These are phyloP conservation scores for Eptatretus atami DNA, from an alignment of 2,797 vertebrate species.

Conservation along the genomic window DNA sequence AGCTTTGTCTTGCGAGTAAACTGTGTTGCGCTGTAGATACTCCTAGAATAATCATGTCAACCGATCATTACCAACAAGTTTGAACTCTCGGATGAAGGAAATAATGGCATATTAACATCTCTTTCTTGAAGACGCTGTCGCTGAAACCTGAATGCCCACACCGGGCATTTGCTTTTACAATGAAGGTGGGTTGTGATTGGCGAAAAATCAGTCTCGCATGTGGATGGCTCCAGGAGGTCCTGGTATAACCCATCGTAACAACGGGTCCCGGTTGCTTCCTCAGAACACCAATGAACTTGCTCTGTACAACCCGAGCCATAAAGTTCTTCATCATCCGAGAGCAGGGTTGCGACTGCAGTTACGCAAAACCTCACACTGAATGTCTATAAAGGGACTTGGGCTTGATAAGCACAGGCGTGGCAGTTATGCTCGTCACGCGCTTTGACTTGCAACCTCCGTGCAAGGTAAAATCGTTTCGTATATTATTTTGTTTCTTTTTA, in stretches of 20 bases:
- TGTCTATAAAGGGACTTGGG: slow-evolving; percentile 64
- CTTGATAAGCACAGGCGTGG: too few relatives aligned
- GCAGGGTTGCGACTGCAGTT: slow-evolving; percentile 98
- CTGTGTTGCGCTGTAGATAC: slow-evolving; percentile 21
- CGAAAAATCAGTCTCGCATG: neutral
- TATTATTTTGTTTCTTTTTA: too few relatives aligned
- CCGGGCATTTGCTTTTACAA: slow-evolving; percentile 98
- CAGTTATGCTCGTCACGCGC: too few relatives aligned
- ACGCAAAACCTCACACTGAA: slow-evolving; percentile 95
- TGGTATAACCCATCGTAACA: neutral
- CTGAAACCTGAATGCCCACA: slow-evolving; percentile 91
- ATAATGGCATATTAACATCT: slow-evolving; percentile 99
- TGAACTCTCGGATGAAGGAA: slow-evolving; percentile 93
- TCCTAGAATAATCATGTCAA: slow-evolving; percentile 90
- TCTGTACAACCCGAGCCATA: slow-evolving; percentile 96
- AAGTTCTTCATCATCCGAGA: slow-evolving; percentile 99
- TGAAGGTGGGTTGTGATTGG: slow-evolving; percentile 33
- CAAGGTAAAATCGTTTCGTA: too few relatives aligned
- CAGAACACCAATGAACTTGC: slow-evolving; percentile 99
- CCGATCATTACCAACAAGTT: slow-evolving; percentile 95
- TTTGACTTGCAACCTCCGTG: too few relatives aligned
- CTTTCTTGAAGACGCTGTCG: slow-evolving; percentile 86
- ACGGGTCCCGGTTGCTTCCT: neutral
- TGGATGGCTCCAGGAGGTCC: too few relatives aligned
- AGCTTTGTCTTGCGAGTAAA: too few relatives aligned